A percentile compares a stretch with the other conserved stretches of the same genome.
Conservation (phyloP, 2,888 invertebrate genomes). For the Meghimatium bilineatum region DNA sequence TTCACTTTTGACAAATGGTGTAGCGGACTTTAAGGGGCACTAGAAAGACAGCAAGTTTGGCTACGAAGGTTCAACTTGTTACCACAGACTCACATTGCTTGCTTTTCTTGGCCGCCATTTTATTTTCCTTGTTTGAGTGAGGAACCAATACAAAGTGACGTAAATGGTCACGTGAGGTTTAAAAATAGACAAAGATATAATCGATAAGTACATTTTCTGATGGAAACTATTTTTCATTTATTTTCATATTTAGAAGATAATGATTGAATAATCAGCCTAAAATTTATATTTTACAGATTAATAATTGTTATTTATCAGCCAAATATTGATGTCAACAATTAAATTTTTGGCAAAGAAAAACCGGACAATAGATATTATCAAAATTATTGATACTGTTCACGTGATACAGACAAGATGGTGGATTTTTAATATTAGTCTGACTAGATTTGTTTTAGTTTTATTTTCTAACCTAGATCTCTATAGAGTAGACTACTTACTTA, state of each 20-base stretch:
- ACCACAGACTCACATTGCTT: slow-evolving; percentile 41
- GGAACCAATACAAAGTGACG: slow-evolving; percentile 72
- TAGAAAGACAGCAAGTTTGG: neutral
- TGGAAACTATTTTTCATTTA: neutral
- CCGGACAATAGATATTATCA: slow-evolving; percentile 7
- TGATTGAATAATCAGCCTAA: neutral
- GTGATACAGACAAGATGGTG: slow-evolving; percentile 42
- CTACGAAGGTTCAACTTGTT: slow-evolving; percentile 31
- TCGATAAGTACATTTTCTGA: slow-evolving; percentile 52
- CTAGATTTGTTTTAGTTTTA: too few species aligned
- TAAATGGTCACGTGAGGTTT: slow-evolving; percentile 62
- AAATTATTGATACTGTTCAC: slow-evolving; percentile 5
- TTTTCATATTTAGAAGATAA: neutral
- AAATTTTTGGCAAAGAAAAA: slow-evolving; percentile 9
- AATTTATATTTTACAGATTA: neutral
- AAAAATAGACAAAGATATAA: slow-evolving; percentile 50
- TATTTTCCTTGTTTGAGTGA: slow-evolving; percentile 70
- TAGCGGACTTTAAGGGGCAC: slow-evolving; percentile 1
- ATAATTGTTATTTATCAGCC: neutral
- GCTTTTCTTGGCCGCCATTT: slow-evolving; percentile 67
- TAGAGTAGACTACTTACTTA: too few species aligned
- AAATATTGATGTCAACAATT: neutral
- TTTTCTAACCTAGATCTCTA: too few species aligned
- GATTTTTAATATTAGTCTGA: too few species aligned
- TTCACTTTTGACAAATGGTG: neutral